These are phyloP conservation scores for Schrankia costaestrigalis DNA, from an alignment of 2,888 invertebrate genomes.

Conservation along the genomic window DNA sequence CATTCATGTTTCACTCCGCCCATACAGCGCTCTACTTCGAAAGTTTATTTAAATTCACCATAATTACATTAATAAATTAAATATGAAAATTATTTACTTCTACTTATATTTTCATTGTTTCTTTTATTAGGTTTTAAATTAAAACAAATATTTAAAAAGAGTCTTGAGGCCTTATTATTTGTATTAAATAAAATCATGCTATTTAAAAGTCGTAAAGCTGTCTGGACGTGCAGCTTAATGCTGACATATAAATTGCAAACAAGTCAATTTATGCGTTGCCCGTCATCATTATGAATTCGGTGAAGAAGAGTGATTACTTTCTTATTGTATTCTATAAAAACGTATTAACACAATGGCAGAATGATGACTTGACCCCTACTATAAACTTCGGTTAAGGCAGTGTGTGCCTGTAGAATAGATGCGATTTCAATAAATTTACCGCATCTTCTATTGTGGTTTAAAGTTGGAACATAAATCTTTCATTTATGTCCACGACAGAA, in stretches of 20 bases:
- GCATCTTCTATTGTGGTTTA: slow-evolving; percentile 52
- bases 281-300: slow-evolving; percentile 4
- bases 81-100: background rate
- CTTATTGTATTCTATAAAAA: slow-evolving; percentile 20
- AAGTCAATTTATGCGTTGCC: slow-evolving; percentile 4
- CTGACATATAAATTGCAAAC: slow-evolving; percentile 1
- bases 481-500: slow-evolving; percentile 40
- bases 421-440: slow-evolving; percentile 54
- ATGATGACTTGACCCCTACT: slow-evolving; percentile 20
- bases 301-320: slow-evolving; percentile 14
- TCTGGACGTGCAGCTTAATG: slow-evolving; percentile 5
- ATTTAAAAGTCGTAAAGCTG: slow-evolving; percentile 10
- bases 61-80: slow-evolving; percentile 18
- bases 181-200: slow-evolving; percentile 1
- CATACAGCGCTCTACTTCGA: slow-evolving; percentile 56
- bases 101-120: no score
- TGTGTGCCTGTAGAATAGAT: slow-evolving; percentile 35
- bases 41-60: slow-evolving; percentile 37
- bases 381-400: slow-evolving; percentile 9
- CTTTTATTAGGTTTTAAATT: no score
- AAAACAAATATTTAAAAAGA: no score
- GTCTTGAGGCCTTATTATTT: no score
- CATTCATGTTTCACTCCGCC: slow-evolving; percentile 63
- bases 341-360: slow-evolving; percentile 16
- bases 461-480: slow-evolving; percentile 44